Conservation (phyloP, 2,888 invertebrate genomes). For the Aspidapion aeneum region DNA sequence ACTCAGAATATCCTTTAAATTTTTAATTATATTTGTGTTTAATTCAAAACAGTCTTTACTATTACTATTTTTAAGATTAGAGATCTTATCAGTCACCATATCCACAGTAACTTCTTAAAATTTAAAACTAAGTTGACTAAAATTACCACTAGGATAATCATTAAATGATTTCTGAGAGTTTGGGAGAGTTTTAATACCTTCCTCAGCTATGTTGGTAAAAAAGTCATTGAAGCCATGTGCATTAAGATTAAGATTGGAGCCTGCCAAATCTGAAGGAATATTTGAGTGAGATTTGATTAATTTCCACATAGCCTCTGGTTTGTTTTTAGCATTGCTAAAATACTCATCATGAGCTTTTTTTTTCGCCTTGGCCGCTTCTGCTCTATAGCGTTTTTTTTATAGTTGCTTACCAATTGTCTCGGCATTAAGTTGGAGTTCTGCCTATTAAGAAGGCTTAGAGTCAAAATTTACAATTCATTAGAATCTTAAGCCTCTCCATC, state of each 20-base stretch:
- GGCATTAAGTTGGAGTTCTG: background rate
- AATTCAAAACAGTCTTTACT: background rate
- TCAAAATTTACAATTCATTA: too few relatives aligned
- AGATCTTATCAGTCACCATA: background rate
- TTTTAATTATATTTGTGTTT: background rate
- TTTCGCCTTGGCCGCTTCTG: background rate
- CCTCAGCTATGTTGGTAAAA: background rate
- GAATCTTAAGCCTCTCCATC: background rate
- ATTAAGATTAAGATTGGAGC: background rate
- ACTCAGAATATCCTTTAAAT: background rate
- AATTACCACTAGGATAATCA: background rate
- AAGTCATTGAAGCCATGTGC: slow-evolving; percentile 1
- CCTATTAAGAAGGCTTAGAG: background rate
- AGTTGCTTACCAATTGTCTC: background rate
- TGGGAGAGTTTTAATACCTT: background rate
- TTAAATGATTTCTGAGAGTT: background rate
- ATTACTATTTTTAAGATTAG: background rate
- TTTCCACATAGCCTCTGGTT: background rate
- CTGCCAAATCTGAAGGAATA: background rate
- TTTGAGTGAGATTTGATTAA: background rate
- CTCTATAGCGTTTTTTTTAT: background rate
- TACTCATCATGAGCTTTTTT: background rate
- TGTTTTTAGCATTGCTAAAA: background rate
- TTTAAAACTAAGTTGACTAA: background rate
- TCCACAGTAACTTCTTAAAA: background rate